phyloP scores from a whole-genome alignment of 2,113 vertebrate genomes.

The Toxostoma redivivum region DNA sequence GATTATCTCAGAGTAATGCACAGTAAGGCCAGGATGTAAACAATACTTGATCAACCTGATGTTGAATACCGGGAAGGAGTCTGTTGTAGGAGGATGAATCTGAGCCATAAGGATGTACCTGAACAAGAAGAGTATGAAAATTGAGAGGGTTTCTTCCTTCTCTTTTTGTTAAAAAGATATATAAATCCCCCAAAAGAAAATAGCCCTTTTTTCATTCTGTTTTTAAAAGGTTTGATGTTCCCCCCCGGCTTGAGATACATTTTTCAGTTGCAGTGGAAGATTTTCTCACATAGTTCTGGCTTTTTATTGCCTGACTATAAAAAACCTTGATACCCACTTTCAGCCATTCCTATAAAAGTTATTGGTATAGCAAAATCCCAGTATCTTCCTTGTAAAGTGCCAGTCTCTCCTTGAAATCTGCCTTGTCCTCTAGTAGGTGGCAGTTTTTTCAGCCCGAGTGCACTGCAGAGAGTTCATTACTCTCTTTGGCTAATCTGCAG shows the following conservation, averaged over 20 bases:
- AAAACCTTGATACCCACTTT: slow-evolving; percentile 27
- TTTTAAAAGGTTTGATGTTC: not conserved
- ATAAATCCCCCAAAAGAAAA: not conserved
- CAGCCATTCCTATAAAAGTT: not conserved
- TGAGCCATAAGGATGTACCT: not conserved
- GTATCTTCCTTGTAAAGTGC: not conserved
- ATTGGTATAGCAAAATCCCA: not conserved
- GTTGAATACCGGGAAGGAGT: not conserved
- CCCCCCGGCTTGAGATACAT: not conserved
- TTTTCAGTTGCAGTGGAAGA: not conserved
- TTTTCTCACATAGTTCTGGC: not conserved
- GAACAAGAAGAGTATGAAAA: slow-evolving; percentile 24
- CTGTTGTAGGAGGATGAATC: not conserved
- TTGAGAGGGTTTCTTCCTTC: not conserved
- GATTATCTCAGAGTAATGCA: not conserved
- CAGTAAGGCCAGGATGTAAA: slow-evolving; percentile 2
- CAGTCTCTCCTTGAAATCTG: slow-evolving; percentile 13
- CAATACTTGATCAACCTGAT: not conserved
- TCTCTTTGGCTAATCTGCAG: not conserved
- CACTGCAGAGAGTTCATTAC: not conserved
- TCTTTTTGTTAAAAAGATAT: not conserved
- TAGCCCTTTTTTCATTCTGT: not conserved
- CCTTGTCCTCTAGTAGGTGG: not conserved
- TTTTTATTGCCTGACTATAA: slow-evolving; percentile 40
- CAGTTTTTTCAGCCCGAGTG: not conserved